phyloP scores from a whole-genome alignment of 1,140 invertebrate species.

The Halotydeus destructor region DNA sequence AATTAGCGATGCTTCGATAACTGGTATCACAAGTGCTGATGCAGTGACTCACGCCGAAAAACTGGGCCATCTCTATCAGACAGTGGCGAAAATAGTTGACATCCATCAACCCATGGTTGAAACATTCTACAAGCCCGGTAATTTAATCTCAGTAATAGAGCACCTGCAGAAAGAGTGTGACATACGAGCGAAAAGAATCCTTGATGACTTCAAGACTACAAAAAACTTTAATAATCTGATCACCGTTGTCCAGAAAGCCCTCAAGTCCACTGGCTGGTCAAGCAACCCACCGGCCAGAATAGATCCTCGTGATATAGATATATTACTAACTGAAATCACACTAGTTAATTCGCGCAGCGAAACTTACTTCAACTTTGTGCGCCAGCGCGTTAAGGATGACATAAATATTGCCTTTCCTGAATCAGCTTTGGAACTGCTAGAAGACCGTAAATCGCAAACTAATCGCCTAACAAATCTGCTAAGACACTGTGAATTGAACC shows the following conservation, averaged over 20 bases:
- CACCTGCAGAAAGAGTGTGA: constrained; percentile 62
- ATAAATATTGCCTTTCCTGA: constrained; percentile 6
- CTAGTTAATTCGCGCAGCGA: constrained; percentile 72
- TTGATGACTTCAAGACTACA: constrained; percentile 53
- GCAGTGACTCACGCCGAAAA: constrained; percentile 43
- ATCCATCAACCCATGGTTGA: constrained; percentile 79
- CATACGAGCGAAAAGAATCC: constrained; percentile 26
- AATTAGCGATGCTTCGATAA: constrained; percentile 24
- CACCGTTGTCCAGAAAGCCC: neutral
- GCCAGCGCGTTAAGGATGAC: constrained; percentile 44
- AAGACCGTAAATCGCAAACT: neutral
- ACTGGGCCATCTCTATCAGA: constrained; percentile 63
- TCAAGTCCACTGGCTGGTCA: constrained; percentile 1
- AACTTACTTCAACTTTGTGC: constrained; percentile 72
- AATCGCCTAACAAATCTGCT: neutral
- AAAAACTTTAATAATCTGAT: constrained; percentile 25
- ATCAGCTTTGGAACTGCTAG: no score
- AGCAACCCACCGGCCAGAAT: constrained; percentile 12
- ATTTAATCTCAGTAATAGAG: constrained; percentile 42
- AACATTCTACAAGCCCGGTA: constrained; percentile 68
- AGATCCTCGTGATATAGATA: constrained; percentile 70
- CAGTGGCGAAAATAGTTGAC: constrained; percentile 65
- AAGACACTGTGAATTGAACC: constrained; percentile 50
- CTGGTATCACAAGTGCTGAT: neutral
- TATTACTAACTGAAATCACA: constrained; percentile 69